phyloP scores from a whole-genome alignment of 2,888 invertebrate species.

The Dolichomitus sp. region DNA sequence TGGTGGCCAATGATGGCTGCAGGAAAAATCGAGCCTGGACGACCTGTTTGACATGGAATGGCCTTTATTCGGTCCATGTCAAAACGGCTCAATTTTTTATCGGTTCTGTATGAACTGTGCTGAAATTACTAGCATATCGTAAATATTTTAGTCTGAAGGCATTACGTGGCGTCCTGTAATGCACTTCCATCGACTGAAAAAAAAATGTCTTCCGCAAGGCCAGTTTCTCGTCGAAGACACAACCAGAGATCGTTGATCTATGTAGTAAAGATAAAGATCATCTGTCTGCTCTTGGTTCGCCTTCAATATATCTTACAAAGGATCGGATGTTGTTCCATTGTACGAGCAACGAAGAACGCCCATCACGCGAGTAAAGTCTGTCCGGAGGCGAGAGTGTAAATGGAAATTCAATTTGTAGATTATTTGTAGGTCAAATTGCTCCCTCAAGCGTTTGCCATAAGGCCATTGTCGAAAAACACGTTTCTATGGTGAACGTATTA shows the following conservation, averaged over 20 bases:
- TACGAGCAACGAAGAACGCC: constrained; percentile 41
- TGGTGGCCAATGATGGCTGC: no score
- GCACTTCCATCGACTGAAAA: not conserved
- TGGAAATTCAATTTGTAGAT: constrained; percentile 76
- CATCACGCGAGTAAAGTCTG: constrained; percentile 43
- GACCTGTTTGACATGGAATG: no score
- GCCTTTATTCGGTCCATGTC: no score
- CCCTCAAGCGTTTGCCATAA: constrained; percentile 70
- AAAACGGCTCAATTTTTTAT: no score
- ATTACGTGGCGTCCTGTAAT: not conserved
- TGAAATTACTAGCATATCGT: not conserved
- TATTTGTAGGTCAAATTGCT: constrained; percentile 74
- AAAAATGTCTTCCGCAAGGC: not conserved
- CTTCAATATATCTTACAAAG: constrained; percentile 47
- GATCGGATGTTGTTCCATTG: constrained; percentile 50
- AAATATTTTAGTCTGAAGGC: not conserved
- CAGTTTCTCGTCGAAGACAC: not conserved
- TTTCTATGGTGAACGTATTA: not conserved
- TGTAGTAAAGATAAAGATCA: constrained; percentile 60
- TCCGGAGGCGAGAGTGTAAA: constrained; percentile 54
- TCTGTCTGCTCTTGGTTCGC: constrained; percentile 64
- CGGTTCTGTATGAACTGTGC: no score
- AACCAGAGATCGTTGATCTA: constrained; percentile 58
- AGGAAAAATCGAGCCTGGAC: no score
- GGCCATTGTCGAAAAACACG: constrained; percentile 47